These are phyloP conservation scores for Squalus acanthias DNA, from an alignment of 2,797 vertebrate genomes.

Conservation along the genomic window DNA sequence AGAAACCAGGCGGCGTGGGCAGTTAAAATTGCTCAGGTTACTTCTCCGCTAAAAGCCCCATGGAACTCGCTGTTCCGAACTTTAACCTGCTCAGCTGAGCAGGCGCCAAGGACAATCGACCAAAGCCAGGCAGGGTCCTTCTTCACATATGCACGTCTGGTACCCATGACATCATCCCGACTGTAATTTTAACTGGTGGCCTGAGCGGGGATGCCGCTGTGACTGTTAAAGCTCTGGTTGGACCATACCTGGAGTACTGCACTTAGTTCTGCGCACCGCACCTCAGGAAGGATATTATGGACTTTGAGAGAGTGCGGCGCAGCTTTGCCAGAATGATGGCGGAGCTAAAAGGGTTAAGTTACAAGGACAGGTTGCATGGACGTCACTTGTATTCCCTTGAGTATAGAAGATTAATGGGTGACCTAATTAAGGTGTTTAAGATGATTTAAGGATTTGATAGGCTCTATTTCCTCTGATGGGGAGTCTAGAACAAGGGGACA, in stretches of 20 bases:
- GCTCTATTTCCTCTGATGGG: background rate
- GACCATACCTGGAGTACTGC: no score
- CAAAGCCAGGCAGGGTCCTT: background rate
- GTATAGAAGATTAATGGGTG: background rate
- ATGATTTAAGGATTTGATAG: background rate
- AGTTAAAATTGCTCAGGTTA: no score
- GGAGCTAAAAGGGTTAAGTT: background rate
- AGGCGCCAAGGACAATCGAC: background rate
- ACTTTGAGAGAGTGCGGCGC: background rate
- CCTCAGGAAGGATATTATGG: no score
- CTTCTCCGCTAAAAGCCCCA: no score
- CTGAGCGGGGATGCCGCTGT: no score
- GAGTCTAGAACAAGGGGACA: background rate
- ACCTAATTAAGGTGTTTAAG: background rate
- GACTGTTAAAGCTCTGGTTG: no score
- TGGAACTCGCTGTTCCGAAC: background rate
- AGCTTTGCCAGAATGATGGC: background rate
- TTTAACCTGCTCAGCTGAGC: background rate
- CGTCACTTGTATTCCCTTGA: background rate
- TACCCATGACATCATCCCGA: background rate
- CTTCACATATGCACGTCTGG: no score
- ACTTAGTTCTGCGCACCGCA: no score
- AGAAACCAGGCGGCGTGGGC: background rate
- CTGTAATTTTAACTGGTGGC: background rate
- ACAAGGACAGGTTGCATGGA: background rate